These are phyloP conservation scores for Drosophila koepferae DNA, from an alignment of 2,888 invertebrate genomes.

Conservation along the genomic window DNA sequence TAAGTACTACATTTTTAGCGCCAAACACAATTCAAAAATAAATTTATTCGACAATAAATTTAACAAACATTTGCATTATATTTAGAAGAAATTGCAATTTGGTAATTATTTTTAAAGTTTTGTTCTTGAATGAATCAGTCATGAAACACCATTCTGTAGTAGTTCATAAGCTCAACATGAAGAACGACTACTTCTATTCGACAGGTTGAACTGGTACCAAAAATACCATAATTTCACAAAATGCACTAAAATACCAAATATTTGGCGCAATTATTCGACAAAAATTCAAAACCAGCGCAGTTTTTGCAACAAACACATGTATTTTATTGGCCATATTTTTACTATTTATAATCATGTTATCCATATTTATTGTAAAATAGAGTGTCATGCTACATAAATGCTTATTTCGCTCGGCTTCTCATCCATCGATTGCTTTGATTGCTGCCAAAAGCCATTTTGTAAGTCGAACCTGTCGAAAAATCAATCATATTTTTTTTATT, in stretches of 20 bases:
- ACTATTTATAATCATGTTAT: constrained; percentile 71
- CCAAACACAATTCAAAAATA: background rate
- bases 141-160: background rate
- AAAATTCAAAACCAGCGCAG: background rate
- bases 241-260: background rate
- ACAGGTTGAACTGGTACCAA: background rate
- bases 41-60: background rate
- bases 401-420: constrained; percentile 37
- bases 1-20: background rate
- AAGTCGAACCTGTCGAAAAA: constrained; percentile 74
- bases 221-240: background rate
- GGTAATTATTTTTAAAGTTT: background rate
- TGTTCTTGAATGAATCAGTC: background rate
- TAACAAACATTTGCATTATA: too few relatives aligned
- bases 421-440: constrained; percentile 61
- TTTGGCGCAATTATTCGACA: background rate
- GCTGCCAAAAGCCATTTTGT: constrained; percentile 66
- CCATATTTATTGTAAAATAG: constrained; percentile 39
- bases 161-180: background rate
- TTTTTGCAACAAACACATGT: constrained; percentile 46
- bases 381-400: constrained; percentile 13
- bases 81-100: too few relatives aligned
- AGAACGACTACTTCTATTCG: background rate
- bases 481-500: constrained; percentile 48
- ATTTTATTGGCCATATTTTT: constrained; percentile 61